Conservation (phyloP, 1,140 invertebrate genomes). For the Rhopalosiphum maidis region DNA sequence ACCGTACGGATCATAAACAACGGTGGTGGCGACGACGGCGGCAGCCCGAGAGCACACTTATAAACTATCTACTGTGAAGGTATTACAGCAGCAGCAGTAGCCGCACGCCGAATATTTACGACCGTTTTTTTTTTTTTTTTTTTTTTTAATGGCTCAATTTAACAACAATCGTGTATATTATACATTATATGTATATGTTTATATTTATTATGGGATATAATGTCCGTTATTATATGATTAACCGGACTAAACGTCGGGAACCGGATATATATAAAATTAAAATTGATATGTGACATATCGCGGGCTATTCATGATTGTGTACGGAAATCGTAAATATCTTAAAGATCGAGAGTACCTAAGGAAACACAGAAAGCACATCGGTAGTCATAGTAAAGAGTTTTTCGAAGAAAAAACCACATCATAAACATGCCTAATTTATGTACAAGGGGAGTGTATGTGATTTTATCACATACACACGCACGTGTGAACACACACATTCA, state of each 20-base stretch:
- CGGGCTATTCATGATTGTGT: neutral
- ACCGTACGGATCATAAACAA: constrained; percentile 47
- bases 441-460: constrained; percentile 41
- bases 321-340: neutral
- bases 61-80: neutral
- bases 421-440: constrained; percentile 52
- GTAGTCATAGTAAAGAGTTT: constrained; percentile 27
- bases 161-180: constrained; percentile 23
- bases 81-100: neutral
- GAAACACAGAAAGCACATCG: neutral
- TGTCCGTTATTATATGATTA: neutral
- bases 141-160: constrained; percentile 44
- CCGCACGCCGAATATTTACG: constrained; percentile 49
- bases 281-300: neutral
- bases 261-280: neutral
- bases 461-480: constrained; percentile 34
- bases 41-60: constrained; percentile 13
- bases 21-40: constrained; percentile 22
- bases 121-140: constrained; percentile 45
- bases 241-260: neutral
- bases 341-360: neutral
- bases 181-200: neutral
- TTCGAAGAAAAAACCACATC: constrained; percentile 3
- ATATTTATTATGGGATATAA: neutral
- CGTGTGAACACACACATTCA: neutral